Base-by-base conservation (phyloP, 37 sponge, comb jelly and placozoan species). In the Tethya wilhelma region DNA sequence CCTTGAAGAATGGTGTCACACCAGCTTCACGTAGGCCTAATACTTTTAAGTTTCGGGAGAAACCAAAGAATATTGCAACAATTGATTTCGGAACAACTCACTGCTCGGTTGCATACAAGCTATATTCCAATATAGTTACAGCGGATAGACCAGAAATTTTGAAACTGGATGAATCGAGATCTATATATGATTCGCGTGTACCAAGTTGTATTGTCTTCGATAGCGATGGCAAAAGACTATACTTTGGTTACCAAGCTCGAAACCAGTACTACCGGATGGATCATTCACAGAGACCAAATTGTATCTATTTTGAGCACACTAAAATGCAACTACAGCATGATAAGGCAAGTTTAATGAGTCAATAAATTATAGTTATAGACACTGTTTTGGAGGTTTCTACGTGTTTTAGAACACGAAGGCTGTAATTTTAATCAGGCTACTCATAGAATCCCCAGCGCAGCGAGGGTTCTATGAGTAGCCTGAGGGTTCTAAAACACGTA, bases 41-140 rank as follows among this genome's bases (percentile, higher is more conserved):
- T 36, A 58, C 5, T 22, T 26, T 68, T 2, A 67, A 69, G n/a
- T 49, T 68, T 17, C 29, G 39, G 7, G n/a, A 68, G 38, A 22
- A 56, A n/a, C 56, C 75, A 34, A 71, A 59, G 25, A 75, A 84
- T 59, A 84, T 84, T 38, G 84, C 75, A 23, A 69, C 84, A n/a
- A 75, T 84, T 12, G 84, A 84, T n/a, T 84, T 84, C 46, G 84
- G 84, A 2, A 84, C 84, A 0, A 84, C 65, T 26, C 56, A 74
- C 69, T 74, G 75, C 42, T 84, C 84, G 0, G 32, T 84, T 7
- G 84, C 76, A 0, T 84, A 84, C 69, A 68, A 67, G n/a, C n/a
- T n/a, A n/a, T n/a, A 17, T n/a, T n/a, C n/a, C n/a, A n/a, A n/a
- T n/a, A n/a, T n/a, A n/a, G n/a, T n/a, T n/a, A n/a, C n/a, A n/a